Base-by-base conservation (phyloP, 2,888 invertebrate genomes). In the Ectobius pallidus region DNA sequence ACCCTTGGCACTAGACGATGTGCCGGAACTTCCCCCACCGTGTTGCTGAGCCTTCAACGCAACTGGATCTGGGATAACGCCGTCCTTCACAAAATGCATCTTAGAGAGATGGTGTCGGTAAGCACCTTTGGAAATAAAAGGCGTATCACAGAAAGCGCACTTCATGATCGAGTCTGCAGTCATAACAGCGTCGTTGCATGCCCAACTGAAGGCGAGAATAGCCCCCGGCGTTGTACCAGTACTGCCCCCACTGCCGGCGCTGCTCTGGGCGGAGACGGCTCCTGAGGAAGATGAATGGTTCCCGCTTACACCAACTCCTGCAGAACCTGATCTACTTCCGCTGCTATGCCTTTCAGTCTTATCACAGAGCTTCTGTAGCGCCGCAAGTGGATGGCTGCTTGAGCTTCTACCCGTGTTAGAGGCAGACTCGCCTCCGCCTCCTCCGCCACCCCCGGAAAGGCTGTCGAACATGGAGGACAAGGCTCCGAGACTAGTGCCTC, bases 41-140 rank as follows among this genome's bases (percentile, higher is more conserved):
- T 76, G 85, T 72, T 84, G 82, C 1, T 86, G 85, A 0, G 86
- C 86, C 78, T 90, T 89, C 79, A 89, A 83, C 16, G 88, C 86
- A 70, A 92, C 87, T 1, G 92, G 90, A 81, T 94, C 93, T 3
- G 93, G 92, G 78, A 92, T 88, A 34, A 91, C 91, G n/a, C 94
- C 93, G 80, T 96, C 96, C 82, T 96, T 96, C 73, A 96, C 94
- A 82, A 96, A 96, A 83, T 96, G 96, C 91, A 95, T 95, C 84
- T 96, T 96, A 63, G 95, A 96, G 79, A 97, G 85, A 81, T 98
- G 98, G 83, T 97, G 97, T 80, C 98, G 89, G 84, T 97, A 97
- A 14, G 97, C 97, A 70, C 97, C 97, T 84, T 97, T 97, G 49
- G 97, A 97, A 78, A 96, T 95, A 83, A 97, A 97, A 30, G 96